Evolutionary conservation across 2,113 vertebrate genomes (phyloP), one percentile per base, ranked within the genome.

Genomic region (Tachysurus fulvidraco): DNA sequence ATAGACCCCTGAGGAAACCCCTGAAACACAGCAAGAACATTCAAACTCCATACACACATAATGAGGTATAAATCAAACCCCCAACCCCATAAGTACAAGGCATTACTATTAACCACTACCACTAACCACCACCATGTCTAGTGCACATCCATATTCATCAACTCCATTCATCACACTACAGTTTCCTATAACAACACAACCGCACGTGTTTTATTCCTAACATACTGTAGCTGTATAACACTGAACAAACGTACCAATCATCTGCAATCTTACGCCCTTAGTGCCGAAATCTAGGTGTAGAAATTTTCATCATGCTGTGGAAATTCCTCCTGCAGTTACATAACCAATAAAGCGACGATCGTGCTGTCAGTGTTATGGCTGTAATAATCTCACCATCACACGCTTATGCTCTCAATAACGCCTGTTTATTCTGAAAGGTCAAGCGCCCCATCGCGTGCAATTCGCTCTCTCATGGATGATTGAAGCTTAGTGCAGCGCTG

Each of bases 361-460:
- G 0, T 7, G 1, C 23, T 52, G 11, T 71, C 46, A 55, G 79
- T 3, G 28, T 46, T 65, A 46, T n/a, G 67, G 55, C 85, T 4
- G 52, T 73, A 74, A 86, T 82, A 69, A 74, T 86, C 67, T 64
- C 57, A 6, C 44, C 41, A n/a, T 52, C 54, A 25, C 71, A 9
- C 36, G 60, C 80, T 30, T 76, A 64, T 25, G 0, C 60, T 52
- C 41, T 81, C 57, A 81, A 60, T 59, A 71, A 64, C 3, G 21
- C 30, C 64, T 44, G 85, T 86, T 86, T 86, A 74, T 59, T 86
- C 79, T 50, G 41, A 86, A 86, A 86, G 79, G 85, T 86, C 85
- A 86, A 44, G n/a, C 79, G 10, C 30, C 46, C 52, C 55, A 3
- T 21, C 4, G 41, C 25, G 44, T 46, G 57, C 17, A 60, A 46